A percentile compares a stretch with the other conserved stretches of the same genome.
Evolutionary conservation across 2,797 vertebrate genomes (phyloP).

Genomic region (Artibeus lituratus): DNA sequence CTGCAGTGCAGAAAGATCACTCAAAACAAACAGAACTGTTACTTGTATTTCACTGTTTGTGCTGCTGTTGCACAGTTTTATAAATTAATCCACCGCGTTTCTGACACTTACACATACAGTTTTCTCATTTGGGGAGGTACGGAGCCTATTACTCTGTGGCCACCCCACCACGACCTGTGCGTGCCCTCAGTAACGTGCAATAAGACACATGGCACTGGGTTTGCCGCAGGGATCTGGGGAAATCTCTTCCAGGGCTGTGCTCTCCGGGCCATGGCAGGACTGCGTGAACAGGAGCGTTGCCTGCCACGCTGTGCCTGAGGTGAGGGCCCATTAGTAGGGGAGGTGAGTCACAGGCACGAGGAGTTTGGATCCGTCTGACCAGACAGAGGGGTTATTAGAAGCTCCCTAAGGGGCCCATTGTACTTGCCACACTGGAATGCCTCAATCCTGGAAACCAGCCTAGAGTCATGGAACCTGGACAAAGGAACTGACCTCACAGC

Average conservation of each 20-base stretch:
- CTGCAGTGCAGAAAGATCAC: neutral
- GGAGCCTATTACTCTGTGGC: neutral
- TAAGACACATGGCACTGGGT: neutral
- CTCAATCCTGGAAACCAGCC: neutral
- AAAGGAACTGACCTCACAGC: neutral
- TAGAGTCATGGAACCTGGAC: neutral
- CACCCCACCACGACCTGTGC: neutral
- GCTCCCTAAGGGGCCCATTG: neutral
- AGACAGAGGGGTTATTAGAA: neutral
- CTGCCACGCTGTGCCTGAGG: neutral
- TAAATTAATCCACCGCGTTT: neutral
- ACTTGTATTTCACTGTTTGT: neutral
- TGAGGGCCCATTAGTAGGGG: neutral
- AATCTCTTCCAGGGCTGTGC: neutral
- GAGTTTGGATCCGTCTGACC: neutral
- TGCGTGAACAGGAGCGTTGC: neutral
- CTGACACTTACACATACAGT: neutral
- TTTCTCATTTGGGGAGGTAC: neutral
- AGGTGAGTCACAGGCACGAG: slow-evolving; percentile 1
- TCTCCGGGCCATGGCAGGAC: neutral
- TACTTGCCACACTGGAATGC: neutral
- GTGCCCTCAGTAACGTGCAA: neutral
- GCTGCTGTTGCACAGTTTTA: neutral
- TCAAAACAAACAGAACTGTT: neutral
- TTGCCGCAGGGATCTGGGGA: neutral